These are phyloP conservation scores for Enoplosus armatus DNA, from an alignment of 2,797 vertebrate species.

Conservation along the genomic window DNA sequence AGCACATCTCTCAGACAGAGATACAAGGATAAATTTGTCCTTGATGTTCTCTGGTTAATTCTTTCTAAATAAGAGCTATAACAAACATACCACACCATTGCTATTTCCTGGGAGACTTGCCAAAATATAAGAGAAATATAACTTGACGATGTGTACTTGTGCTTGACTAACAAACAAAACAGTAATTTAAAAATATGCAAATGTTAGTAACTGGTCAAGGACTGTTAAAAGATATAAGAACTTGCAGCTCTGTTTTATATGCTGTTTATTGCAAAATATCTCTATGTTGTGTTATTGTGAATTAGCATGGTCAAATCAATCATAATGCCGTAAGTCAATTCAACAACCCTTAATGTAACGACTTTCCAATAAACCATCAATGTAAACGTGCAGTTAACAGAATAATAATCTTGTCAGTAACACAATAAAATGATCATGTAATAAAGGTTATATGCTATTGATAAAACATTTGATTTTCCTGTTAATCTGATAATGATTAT, in stretches of 20 bases:
- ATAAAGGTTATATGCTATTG: not conserved
- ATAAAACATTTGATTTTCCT: too few species aligned
- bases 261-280: not conserved
- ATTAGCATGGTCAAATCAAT: not conserved
- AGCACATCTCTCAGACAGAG: conserved; percentile 5
- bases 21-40: not conserved
- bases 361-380: not conserved
- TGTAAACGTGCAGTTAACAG: not conserved
- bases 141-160: not conserved
- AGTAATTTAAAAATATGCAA: not conserved
- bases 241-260: not conserved
- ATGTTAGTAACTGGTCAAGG: too few species aligned
- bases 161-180: not conserved
- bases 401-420: not conserved
- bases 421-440: not conserved
- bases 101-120: not conserved
- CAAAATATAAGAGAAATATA: not conserved
- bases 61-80: not conserved
- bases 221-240: too few species aligned
- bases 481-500: too few species aligned
- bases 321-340: not conserved
- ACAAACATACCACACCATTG: not conserved
- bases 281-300: not conserved
- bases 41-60: conserved; percentile 5
- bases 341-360: not conserved